Evolutionary conservation across 2,888 invertebrate species (phyloP).

Genomic region (Ennomos fuscantarius): DNA sequence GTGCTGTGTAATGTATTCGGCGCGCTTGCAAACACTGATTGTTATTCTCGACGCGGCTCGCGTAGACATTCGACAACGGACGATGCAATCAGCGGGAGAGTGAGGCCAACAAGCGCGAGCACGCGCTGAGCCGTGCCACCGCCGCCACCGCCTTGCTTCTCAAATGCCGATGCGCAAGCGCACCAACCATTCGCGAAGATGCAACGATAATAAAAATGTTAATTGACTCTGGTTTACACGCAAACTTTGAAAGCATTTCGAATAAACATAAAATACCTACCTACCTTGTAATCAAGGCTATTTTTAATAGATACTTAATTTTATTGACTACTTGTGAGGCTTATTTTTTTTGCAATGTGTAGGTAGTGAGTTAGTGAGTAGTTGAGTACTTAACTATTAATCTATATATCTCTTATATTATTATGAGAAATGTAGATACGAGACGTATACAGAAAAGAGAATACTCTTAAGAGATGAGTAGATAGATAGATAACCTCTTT

Average conservation of each 20-base stretch:
- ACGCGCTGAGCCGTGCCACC: conserved; percentile 42
- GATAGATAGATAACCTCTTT: no score
- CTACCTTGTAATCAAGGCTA: no score
- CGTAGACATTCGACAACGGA: conserved; percentile 65
- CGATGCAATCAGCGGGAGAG: conserved; percentile 65
- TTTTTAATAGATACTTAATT: no score
- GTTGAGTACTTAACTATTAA: no score
- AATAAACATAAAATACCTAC: no score
- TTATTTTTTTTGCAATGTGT: conserved; percentile 17
- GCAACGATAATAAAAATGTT: conserved; percentile 20
- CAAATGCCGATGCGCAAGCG: conserved; percentile 55
- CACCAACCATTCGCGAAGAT: conserved; percentile 17
- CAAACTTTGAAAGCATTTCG: conserved; percentile 1
- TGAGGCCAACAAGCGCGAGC: conserved; percentile 58
- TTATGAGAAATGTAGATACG: no score
- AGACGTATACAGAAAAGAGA: no score
- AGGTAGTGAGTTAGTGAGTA: no score
- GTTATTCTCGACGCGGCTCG: conserved; percentile 70
- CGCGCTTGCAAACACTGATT: conserved; percentile 64
- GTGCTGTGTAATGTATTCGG: conserved; percentile 66
- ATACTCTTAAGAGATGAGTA: no score
- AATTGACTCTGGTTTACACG: conserved; percentile 10
- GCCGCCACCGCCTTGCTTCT: conserved; percentile 45
- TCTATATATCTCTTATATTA: no score
- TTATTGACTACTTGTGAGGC: no score